A percentile compares a stretch with the other conserved stretches of the same genome.
These are phyloP conservation scores for Dicrurus megarhynchus DNA, from an alignment of 2,113 vertebrate genomes.

Conservation along the genomic window DNA sequence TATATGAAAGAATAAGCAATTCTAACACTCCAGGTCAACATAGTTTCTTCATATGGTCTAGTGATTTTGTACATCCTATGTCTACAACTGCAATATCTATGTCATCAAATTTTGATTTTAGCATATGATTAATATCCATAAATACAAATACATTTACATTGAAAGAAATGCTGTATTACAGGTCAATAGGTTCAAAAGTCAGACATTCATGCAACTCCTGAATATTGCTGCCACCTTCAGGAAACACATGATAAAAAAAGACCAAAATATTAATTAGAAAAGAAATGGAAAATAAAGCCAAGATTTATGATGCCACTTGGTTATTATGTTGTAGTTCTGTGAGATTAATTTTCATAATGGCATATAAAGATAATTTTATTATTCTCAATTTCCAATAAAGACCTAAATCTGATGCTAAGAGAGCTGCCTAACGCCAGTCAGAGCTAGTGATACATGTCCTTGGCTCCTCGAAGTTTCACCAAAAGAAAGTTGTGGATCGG, in stretches of 20 bases:
- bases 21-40: background rate
- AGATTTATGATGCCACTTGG: background rate
- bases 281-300: background rate
- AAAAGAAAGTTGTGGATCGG: background rate
- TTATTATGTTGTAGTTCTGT: background rate
- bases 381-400: background rate
- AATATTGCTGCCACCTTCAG: conserved; percentile 62
- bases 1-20: background rate
- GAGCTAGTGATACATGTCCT: background rate
- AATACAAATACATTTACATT: background rate
- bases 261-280: background rate
- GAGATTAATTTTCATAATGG: background rate
- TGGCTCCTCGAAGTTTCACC: background rate
- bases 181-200: conserved; percentile 10
- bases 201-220: background rate
- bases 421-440: background rate
- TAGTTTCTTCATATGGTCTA: background rate
- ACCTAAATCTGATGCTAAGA: background rate
- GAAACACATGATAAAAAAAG: background rate
- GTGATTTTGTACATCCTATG: background rate
- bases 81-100: background rate
- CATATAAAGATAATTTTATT: background rate
- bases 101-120: background rate
- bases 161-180: background rate
- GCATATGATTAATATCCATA: background rate